Conservation (phyloP, 2,888 invertebrate genomes). For the Nemurella pictetii region DNA sequence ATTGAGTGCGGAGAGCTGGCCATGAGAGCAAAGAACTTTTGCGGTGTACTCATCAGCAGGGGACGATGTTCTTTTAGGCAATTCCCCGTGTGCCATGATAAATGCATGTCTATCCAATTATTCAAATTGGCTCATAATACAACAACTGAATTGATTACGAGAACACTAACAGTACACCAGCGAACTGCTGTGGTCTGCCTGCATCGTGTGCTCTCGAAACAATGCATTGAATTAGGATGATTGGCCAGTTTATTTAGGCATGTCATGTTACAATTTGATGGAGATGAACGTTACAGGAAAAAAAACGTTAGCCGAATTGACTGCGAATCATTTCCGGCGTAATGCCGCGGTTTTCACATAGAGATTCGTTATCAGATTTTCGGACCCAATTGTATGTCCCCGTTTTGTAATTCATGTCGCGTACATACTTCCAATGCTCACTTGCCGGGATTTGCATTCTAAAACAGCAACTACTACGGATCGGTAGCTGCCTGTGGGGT, state of each 20-base stretch:
- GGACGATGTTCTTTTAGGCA: conserved; percentile 2
- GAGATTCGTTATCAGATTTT: conserved; percentile 29
- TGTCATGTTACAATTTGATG: background rate
- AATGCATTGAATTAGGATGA: background rate
- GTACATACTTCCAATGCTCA: conserved; percentile 32
- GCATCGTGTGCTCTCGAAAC: background rate
- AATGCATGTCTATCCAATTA: conserved; percentile 37
- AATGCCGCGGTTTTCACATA: conserved; percentile 9
- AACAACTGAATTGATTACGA: conserved; percentile 33
- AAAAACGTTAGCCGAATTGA: background rate
- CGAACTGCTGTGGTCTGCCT: background rate
- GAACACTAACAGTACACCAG: background rate
- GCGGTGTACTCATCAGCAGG: background rate
- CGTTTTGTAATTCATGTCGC: conserved; percentile 21
- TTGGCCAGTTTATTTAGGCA: background rate
- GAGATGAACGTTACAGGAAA: background rate
- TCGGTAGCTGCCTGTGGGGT: background rate
- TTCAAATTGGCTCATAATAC: conserved; percentile 34
- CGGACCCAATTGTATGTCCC: conserved; percentile 2
- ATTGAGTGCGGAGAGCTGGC: background rate
- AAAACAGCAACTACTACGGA: conserved; percentile 31
- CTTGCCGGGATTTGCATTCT: conserved; percentile 38
- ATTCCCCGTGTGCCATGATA: conserved; percentile 18
- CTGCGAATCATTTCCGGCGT: background rate
- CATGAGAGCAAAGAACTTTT: background rate